Evolutionary conservation across 2,113 vertebrate genomes (phyloP).

Genomic region (Callionymus lyra): DNA sequence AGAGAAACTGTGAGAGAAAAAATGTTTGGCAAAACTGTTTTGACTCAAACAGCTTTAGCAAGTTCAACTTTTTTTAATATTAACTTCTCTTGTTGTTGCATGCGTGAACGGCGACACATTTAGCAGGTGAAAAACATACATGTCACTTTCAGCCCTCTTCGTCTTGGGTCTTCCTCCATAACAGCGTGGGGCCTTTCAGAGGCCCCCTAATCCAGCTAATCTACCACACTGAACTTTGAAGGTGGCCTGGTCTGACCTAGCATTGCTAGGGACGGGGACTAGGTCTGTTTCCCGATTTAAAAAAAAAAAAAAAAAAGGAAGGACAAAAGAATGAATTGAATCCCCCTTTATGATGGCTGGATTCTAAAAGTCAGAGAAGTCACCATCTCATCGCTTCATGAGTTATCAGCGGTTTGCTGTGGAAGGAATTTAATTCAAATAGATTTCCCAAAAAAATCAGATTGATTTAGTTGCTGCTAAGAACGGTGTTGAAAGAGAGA

Average conservation of each 20-base stretch:
- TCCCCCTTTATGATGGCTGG: slow-evolving; percentile 1
- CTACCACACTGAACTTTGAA: slow-evolving; percentile 86
- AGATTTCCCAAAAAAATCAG: too few relatives aligned
- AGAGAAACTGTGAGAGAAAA: too few relatives aligned
- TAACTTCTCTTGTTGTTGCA: too few relatives aligned
- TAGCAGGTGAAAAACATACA: slow-evolving; percentile 72
- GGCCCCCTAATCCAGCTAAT: slow-evolving; percentile 92
- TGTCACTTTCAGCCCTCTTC: slow-evolving; percentile 77
- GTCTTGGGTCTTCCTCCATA: slow-evolving; percentile 80
- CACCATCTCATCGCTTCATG: slow-evolving; percentile 3
- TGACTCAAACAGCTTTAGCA: too few relatives aligned
- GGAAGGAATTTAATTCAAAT: slow-evolving; percentile 1
- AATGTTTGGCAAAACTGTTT: too few relatives aligned
- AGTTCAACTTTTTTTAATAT: too few relatives aligned
- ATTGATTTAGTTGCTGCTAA: too few relatives aligned
- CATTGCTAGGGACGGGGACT: slow-evolving; percentile 49
- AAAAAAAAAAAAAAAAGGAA: too few relatives aligned
- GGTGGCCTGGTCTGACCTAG: slow-evolving; percentile 75
- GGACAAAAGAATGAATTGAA: background rate
- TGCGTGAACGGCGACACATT: background rate
- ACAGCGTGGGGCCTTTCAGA: slow-evolving; percentile 85
- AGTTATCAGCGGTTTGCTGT: slow-evolving; percentile 13
- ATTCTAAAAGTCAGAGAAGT: slow-evolving; percentile 12
- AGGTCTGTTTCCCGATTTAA: slow-evolving; percentile 33
- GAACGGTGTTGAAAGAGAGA: slow-evolving; percentile 40